Percentiles rank a stretch among this genome's conserved stretches.
Evolutionary conservation across 2,797 vertebrate genomes (phyloP).

Genomic region (Morelia viridis): DNA sequence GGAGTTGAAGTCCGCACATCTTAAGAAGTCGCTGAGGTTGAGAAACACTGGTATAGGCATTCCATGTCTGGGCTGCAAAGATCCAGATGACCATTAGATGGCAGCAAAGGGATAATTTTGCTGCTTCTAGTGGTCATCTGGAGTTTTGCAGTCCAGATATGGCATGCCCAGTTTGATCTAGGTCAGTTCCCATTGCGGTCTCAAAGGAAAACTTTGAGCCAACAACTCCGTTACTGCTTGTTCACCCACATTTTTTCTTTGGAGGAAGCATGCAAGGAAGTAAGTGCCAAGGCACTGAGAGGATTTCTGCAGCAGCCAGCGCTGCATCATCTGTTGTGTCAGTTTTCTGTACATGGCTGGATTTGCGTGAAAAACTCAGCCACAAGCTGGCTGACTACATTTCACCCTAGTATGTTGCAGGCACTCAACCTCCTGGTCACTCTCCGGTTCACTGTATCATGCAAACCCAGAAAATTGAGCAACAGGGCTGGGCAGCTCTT

Average conservation of each 20-base stretch:
- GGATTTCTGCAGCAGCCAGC: not conserved
- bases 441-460: not conserved
- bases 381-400: not conserved
- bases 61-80: not conserved
- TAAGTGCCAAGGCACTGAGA: not conserved
- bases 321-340: not conserved
- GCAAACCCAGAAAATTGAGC: not conserved
- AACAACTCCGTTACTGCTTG: not conserved
- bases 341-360: not conserved
- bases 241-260: not conserved
- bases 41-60: too few relatives aligned
- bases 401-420: too few relatives aligned
- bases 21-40: not conserved
- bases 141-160: not conserved
- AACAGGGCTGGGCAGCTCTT: not conserved
- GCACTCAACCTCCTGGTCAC: too few relatives aligned
- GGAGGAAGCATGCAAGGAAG: not conserved
- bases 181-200: not conserved
- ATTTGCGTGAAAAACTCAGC: not conserved
- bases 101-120: not conserved
- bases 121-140: not conserved
- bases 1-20: not conserved
- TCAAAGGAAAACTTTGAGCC: not conserved
- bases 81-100: not conserved
- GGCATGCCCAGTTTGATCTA: not conserved